These are phyloP conservation scores for Smithornis capensis DNA, from an alignment of 2,113 vertebrate genomes.

Conservation along the genomic window DNA sequence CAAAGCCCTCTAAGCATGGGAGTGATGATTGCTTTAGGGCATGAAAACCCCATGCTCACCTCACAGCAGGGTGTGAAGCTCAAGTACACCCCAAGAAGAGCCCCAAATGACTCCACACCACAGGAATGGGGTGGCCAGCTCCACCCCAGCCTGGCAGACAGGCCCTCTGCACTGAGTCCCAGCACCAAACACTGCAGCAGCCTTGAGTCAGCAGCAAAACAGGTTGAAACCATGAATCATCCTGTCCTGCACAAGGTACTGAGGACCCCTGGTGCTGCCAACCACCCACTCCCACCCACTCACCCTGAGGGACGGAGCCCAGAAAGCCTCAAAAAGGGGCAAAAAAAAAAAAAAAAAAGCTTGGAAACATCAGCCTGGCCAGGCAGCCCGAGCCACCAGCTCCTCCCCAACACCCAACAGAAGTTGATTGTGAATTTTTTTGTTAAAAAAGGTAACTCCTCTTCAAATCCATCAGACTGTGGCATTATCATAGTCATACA, in stretches of 20 bases:
- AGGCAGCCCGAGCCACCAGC: not conserved
- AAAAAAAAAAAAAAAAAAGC: not conserved
- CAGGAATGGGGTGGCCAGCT: not conserved
- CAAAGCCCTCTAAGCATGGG: not conserved
- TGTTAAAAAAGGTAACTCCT: constrained; percentile 28
- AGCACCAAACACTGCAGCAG: not conserved
- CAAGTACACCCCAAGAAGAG: fast-evolving
- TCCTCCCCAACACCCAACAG: not conserved
- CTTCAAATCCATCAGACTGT: not conserved
- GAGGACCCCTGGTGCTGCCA: fast-evolving
- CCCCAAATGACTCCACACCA: fast-evolving
- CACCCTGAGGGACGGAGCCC: not conserved
- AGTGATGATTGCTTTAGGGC: not conserved
- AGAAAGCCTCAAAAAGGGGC: not conserved
- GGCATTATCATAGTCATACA: constrained; percentile 44
- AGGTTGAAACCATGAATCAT: not conserved
- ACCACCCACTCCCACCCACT: not conserved
- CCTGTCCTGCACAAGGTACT: fast-evolving
- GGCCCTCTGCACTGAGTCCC: not conserved
- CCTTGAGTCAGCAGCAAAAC: not conserved
- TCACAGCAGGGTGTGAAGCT: not conserved
- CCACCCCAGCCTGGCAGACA: not conserved
- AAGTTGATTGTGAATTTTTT: not conserved
- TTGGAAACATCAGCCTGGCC: not conserved
- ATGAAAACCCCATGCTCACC: not conserved